Conservation (phyloP, 2,888 invertebrate genomes). For the Homarus gammarus region DNA sequence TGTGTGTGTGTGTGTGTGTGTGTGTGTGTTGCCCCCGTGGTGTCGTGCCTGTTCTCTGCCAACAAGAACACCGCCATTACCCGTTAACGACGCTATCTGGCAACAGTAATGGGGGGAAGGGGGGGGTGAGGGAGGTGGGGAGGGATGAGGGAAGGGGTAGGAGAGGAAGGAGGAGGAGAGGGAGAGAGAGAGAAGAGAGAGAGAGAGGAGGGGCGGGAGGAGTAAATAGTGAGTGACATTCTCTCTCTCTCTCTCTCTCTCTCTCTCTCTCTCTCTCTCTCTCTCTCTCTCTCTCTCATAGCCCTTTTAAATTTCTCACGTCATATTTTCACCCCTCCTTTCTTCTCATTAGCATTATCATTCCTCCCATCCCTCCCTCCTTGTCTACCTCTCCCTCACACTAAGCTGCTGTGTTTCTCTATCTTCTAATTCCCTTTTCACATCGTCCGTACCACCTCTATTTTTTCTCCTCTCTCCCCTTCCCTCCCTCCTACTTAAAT, state of each 20-base stretch:
- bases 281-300: no score
- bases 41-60: neutral
- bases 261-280: neutral
- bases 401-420: no score
- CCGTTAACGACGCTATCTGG: neutral
- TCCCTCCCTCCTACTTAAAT: neutral
- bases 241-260: no score
- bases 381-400: neutral
- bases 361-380: neutral
- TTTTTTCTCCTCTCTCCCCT: neutral
- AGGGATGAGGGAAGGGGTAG: neutral
- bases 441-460: neutral
- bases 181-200: neutral
- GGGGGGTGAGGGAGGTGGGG: neutral
- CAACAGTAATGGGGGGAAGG: no score
- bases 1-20: neutral
- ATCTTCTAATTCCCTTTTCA: no score
- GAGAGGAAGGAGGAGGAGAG: neutral
- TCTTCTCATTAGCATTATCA: neutral
- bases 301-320: no score
- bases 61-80: constrained; percentile 2
- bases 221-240: no score
- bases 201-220: no score
- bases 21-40: neutral
- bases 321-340: no score